A percentile compares a stretch with the other conserved stretches of the same genome.
These are phyloP conservation scores for Cladopsammia gracilis DNA, from an alignment of 64 coral and sea anemone genomes.

Conservation along the genomic window DNA sequence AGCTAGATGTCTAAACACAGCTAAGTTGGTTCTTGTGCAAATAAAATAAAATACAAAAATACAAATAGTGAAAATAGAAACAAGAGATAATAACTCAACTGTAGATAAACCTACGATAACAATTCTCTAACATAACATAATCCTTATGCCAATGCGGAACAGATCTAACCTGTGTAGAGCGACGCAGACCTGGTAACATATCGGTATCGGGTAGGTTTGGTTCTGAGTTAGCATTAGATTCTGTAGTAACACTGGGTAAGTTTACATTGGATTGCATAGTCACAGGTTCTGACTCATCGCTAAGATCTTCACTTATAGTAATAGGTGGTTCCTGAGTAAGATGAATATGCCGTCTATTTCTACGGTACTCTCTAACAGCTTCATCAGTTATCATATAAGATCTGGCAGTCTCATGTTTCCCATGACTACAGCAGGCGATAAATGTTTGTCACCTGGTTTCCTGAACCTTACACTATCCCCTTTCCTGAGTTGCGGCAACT, in stretches of 20 bases:
- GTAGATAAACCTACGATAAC: background rate
- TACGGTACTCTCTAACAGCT: slow-evolving; percentile 57
- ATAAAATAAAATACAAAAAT: too few species aligned
- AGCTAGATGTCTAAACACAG: background rate
- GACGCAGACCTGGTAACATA: background rate
- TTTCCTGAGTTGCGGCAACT: slow-evolving; percentile 3
- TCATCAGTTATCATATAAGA: slow-evolving; percentile 64
- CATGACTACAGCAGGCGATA: slow-evolving; percentile 23
- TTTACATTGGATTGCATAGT: background rate
- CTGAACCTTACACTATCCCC: slow-evolving; percentile 36
- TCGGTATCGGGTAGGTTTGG: background rate
- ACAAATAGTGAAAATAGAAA: background rate
- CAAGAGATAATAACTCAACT: background rate
- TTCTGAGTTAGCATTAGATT: slow-evolving; percentile 12
- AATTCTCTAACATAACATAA: slow-evolving; percentile 32
- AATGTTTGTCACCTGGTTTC: slow-evolving; percentile 35
- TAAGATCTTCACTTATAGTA: slow-evolving; percentile 15
- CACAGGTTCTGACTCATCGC: background rate
- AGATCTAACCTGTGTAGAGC: slow-evolving; percentile 32
- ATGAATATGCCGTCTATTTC: slow-evolving; percentile 51
- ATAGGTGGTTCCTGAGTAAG: slow-evolving; percentile 53
- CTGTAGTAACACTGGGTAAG: background rate
- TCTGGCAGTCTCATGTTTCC: slow-evolving; percentile 50
- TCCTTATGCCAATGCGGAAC: slow-evolving; percentile 38
- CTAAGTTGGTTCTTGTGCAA: too few species aligned